Conservation (phyloP, 2,797 vertebrate genomes). For the Leuciscus waleckii region DNA sequence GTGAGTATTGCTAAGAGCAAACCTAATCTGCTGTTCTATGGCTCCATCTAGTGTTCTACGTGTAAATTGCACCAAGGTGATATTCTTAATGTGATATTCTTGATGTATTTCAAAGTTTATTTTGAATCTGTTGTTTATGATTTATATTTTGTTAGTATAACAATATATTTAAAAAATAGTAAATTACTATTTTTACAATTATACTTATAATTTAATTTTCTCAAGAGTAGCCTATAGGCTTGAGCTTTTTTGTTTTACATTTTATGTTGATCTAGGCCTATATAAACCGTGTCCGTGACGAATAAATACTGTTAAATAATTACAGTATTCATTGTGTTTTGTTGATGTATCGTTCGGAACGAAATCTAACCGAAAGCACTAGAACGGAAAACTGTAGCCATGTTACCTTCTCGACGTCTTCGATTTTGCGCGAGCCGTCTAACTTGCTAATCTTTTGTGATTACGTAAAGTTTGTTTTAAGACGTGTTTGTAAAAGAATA, state of each 20-base stretch:
- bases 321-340: not conserved
- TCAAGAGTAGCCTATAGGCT: not conserved
- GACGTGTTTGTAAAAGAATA: not conserved
- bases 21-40: slow-evolving; percentile 2
- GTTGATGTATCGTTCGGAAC: not conserved
- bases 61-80: not conserved
- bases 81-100: too few species aligned
- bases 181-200: not conserved
- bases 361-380: not conserved
- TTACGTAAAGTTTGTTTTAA: not conserved
- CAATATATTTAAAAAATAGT: not conserved
- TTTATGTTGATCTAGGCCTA: not conserved
- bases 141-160: not conserved
- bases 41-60: not conserved
- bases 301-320: not conserved
- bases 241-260: too few species aligned
- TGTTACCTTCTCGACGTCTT: not conserved
- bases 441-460: not conserved
- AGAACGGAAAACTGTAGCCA: not conserved
- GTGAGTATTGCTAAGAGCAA: not conserved
- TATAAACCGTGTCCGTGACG: too few species aligned
- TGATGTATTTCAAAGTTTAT: not conserved
- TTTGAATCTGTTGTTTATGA: not conserved
- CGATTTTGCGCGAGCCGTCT: not conserved
- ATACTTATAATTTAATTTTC: not conserved